Conservation (phyloP, 2,113 vertebrate species). For the Hippoglossus stenolepis region DNA sequence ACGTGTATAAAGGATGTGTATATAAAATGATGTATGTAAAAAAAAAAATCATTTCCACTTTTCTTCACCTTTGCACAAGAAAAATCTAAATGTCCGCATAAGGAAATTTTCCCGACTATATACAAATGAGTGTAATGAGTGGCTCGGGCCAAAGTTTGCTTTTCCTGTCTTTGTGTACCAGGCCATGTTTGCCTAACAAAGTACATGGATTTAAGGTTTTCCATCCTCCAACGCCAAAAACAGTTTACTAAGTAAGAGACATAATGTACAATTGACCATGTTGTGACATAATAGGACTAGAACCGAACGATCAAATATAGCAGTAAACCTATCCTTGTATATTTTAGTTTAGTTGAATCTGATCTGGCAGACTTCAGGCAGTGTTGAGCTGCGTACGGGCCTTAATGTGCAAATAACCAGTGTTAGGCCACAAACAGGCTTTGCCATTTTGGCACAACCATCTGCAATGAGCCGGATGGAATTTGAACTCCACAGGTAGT, state of each 20-base stretch:
- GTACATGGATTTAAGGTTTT: slow-evolving; percentile 48
- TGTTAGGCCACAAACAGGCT: background rate
- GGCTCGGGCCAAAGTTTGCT: slow-evolving; percentile 46
- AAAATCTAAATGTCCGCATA: too few species aligned
- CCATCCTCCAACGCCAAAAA: background rate
- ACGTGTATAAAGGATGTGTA: too few species aligned
- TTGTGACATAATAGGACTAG: background rate
- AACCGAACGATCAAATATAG: background rate
- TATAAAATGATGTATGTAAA: too few species aligned
- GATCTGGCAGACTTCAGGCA: too few species aligned
- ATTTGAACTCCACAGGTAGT: slow-evolving; percentile 35
- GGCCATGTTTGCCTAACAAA: slow-evolving; percentile 51
- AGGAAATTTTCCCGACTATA: background rate
- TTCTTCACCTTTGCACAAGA: background rate
- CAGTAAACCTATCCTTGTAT: too few species aligned
- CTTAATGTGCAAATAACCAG: background rate
- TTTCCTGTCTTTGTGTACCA: slow-evolving; percentile 7
- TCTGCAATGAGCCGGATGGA: background rate
- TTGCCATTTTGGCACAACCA: background rate
- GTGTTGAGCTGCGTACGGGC: too few species aligned
- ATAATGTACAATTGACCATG: background rate
- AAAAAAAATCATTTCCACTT: too few species aligned
- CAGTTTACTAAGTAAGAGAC: background rate
- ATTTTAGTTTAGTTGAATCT: too few species aligned
- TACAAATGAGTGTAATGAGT: too few species aligned